A percentile compares a stretch with the other conserved stretches of the same genome.
Conservation (phyloP, 64 coral and sea anemone species). For the Exaiptasia diaphana region DNA sequence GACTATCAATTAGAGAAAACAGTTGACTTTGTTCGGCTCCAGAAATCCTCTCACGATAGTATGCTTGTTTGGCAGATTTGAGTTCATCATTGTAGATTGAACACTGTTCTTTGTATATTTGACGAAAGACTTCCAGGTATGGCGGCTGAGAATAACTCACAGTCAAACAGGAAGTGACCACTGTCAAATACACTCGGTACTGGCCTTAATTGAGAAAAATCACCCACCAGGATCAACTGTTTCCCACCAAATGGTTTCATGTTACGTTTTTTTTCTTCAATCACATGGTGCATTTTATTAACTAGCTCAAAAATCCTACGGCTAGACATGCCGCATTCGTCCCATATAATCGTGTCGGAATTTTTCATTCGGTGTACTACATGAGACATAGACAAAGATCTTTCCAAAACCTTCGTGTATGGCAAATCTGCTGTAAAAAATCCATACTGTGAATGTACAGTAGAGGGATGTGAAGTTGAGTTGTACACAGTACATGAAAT, state of each 20-base stretch:
- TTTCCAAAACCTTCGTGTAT: neutral
- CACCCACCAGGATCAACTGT: conserved; percentile 32
- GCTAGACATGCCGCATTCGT: neutral
- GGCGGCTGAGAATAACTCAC: conserved; percentile 1
- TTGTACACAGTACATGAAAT: conserved; percentile 15
- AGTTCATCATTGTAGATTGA: neutral
- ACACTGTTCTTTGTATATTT: conserved; percentile 44
- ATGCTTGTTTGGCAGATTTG: conserved; percentile 7
- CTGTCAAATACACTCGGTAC: conserved; percentile 32
- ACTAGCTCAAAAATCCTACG: neutral
- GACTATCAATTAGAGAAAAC: conserved; percentile 22
- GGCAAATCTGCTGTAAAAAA: conserved; percentile 8
- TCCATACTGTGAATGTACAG: conserved; percentile 25
- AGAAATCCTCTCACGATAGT: conserved; percentile 4
- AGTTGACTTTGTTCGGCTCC: neutral
- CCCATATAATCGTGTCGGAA: neutral
- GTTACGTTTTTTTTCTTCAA: neutral
- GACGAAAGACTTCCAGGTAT: conserved; percentile 15
- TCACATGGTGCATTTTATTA: neutral
- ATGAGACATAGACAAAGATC: neutral
- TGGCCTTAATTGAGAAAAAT: conserved; percentile 44
- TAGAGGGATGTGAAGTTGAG: neutral
- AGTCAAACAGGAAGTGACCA: conserved; percentile 12
- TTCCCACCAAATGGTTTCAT: conserved; percentile 38
- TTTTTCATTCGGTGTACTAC: neutral